phyloP scores from a whole-genome alignment of 2,797 vertebrate species.

The Platyrinchus mystaceus region DNA sequence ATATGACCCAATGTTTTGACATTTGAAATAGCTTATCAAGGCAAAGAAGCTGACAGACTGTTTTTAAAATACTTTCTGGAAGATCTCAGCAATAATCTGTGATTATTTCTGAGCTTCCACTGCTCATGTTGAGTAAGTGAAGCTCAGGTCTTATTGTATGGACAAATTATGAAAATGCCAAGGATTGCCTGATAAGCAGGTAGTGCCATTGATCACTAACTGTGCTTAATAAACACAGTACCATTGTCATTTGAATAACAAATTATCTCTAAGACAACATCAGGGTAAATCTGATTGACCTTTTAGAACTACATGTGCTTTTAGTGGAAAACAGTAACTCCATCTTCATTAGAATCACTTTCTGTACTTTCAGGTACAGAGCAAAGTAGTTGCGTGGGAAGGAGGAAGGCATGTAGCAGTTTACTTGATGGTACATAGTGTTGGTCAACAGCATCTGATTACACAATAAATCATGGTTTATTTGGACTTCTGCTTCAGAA shows the following conservation, averaged over 20 bases:
- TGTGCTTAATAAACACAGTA: not conserved
- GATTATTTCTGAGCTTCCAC: not conserved
- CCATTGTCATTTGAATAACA: conserved; percentile 9
- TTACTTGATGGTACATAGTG: not conserved
- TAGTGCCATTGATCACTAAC: not conserved
- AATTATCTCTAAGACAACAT: not conserved
- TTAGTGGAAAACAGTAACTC: not conserved
- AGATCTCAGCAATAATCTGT: not conserved
- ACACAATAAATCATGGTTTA: not conserved
- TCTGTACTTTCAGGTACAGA: not conserved
- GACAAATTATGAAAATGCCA: conserved; percentile 32
- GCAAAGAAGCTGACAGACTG: not conserved
- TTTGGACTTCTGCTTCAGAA: not conserved
- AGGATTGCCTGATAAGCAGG: not conserved
- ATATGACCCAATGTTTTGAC: not conserved
- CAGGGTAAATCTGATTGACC: not conserved
- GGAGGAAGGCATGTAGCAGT: not conserved
- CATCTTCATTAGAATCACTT: not conserved
- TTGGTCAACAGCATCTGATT: not conserved
- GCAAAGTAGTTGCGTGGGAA: not conserved
- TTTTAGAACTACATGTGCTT: not conserved
- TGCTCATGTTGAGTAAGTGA: not conserved
- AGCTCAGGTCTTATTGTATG: not conserved
- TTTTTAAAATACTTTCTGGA: not conserved
- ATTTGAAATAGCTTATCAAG: conserved; percentile 22